Base-by-base conservation (phyloP, 2,888 invertebrate species). In the Phalangium opilio region DNA sequence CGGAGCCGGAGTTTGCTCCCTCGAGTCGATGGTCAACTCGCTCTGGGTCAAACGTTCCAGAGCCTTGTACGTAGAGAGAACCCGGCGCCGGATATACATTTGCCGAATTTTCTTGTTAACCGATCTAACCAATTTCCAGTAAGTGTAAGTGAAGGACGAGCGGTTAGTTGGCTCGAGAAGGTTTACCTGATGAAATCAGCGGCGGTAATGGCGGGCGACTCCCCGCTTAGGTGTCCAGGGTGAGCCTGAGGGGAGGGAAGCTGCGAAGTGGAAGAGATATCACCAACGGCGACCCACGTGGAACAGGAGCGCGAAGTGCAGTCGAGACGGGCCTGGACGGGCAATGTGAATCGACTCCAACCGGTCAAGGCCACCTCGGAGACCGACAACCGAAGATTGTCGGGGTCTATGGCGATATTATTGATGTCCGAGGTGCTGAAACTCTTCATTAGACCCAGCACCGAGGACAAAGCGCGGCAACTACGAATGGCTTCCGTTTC, bases 261-360 rank as follows among this genome's bases (percentile, higher is more conserved):
- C 63, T 84, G 83, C 0, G 83, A 83, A 0, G 82, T 82, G 44
- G 77, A 76, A 1, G 75, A 75, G 20, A 77, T 36, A 61, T 79
- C 79, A 0, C 85, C 85, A 2, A 84, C 83, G 55, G 79, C 84
- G 1, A 84, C 85, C 84, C 85, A 85, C 0, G 84, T 85, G 54
- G 83, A 83, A 66, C 84, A 83, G 0, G 83, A 83, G 3, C 85
- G 71, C 10, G 74, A 76, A 17, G 74, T 70, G 48, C 73, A 71
- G 47, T 78, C 77, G 51, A 79, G 66, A 43, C 75, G 68, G 2
- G 73, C 70, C 50, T 75, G 73, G 27, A 27, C 27, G 55, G 60
- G 58, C 43, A 57, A 49, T 19, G 52, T 55, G 35, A 52, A 50
- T 20, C 50, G 48, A 32, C 49, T 43, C 47, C 52, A 51, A 43